These are phyloP conservation scores for Micronycteris hirsuta DNA, from an alignment of 2,113 vertebrate genomes.

Conservation along the genomic window DNA sequence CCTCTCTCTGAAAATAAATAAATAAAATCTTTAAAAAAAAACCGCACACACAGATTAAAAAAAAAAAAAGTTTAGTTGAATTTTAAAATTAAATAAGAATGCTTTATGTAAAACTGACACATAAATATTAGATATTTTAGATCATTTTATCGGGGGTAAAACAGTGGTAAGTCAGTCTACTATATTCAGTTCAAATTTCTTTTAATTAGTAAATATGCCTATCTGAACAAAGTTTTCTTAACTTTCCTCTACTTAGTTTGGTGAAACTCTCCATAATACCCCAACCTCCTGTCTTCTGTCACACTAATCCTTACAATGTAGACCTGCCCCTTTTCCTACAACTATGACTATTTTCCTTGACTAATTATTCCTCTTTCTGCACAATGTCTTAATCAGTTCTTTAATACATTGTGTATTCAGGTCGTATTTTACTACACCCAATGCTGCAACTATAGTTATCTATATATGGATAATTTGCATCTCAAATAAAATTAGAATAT, in stretches of 20 bases:
- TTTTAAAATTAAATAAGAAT: slow-evolving; percentile 29
- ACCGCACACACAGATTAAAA: no score
- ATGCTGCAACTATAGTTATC: not conserved
- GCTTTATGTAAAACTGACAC: not conserved
- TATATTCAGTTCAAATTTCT: not conserved
- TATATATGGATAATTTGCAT: not conserved
- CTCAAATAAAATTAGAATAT: slow-evolving; percentile 5
- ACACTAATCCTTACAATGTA: not conserved
- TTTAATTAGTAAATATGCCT: not conserved
- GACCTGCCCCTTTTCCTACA: not conserved
- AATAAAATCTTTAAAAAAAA: no score
- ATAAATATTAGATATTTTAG: not conserved
- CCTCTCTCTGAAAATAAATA: no score
- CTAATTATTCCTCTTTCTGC: not conserved
- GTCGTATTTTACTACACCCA: not conserved
- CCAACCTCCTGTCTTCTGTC: not conserved
- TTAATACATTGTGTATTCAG: not conserved
- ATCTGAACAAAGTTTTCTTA: not conserved
- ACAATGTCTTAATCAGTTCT: not conserved
- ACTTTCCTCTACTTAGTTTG: not conserved
- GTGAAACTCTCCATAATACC: not conserved
- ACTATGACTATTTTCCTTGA: not conserved
- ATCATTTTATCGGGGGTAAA: not conserved
- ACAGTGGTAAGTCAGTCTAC: not conserved
- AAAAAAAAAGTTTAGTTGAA: no score